Evolutionary conservation across 2,113 vertebrate genomes (phyloP).

Genomic region (Oophaga pumilio): DNA sequence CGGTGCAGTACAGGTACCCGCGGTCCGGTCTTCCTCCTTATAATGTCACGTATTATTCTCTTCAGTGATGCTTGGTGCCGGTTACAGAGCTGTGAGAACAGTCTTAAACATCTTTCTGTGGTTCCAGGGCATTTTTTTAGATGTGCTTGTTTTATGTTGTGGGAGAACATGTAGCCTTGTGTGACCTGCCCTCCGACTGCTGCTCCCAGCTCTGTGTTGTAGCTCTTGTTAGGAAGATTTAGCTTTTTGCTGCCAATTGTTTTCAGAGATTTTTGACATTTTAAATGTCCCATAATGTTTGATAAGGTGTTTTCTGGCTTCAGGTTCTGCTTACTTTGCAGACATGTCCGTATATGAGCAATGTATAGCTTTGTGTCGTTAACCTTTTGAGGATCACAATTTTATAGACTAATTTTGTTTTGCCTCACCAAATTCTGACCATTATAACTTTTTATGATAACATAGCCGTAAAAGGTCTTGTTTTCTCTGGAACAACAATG

Average conservation of each 20-base stretch:
- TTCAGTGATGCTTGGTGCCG: background rate
- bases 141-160: background rate
- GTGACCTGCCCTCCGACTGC: constrained; percentile 1
- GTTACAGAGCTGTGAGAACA: background rate
- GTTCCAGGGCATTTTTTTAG: background rate
- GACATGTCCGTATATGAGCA: background rate
- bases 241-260: background rate
- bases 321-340: background rate
- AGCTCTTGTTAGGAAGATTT: background rate
- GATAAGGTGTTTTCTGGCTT: constrained; percentile 1
- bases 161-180: constrained; percentile 32
- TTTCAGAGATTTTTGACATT: background rate
- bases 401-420: background rate
- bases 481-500: no score
- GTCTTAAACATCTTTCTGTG: background rate
- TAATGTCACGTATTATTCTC: no score
- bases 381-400: background rate
- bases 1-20: no score
- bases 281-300: background rate
- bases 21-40: no score
- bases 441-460: no score
- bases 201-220: background rate
- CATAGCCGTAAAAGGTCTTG: no score
- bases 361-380: background rate
- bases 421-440: background rate